Base-by-base conservation (phyloP, 2,888 invertebrate species). In the Drosophila cognata region DNA sequence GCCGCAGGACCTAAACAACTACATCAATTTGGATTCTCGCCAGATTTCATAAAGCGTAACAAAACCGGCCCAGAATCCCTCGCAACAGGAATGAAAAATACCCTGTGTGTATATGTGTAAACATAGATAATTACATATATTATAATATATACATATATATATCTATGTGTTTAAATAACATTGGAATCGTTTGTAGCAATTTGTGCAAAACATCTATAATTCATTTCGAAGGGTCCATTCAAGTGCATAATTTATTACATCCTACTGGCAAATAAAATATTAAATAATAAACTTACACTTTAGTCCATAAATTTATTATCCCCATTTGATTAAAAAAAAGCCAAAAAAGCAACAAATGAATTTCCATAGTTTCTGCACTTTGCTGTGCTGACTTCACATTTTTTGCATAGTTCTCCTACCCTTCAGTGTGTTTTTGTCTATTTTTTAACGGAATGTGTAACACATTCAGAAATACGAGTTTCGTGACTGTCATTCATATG, bases 341-440 rank as follows among this genome's bases (percentile, higher is more conserved):
- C 33, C 29, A 53, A 67, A 58, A 70, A 66, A 71, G 64, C 53
- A 68, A 56, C 72, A 77, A 86, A 75, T 84, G 74, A 64, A 79
- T 81, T 84, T 84, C 56, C 74, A 77, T 76, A 78, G 72, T 79
- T 84, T 79, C 51, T 69, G 57, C 74, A 77, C 74, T 87, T 87
- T 84, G 77, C 76, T 76, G 77, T 84, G 86, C 74, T 81, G 82
- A 81, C 73, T 86, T 76, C 71, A 75, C 71, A 82, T 70, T 76
- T 74, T 65, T 77, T 62, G 35, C 25, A n/a, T 65, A 55, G 43
- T 43, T 64, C 66, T 43, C 28, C 36, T 38, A 29, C 29, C 13
- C 50, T 21, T 36, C 11, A 11, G n/a, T 16, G 8, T 13, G 21
- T 35, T 28, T 51, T 36, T 21, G 21, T 29, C 2, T 13, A 16